Evolutionary conservation across 92 coral and sea anemone species (phyloP).

Genomic region (Desmophyllum pertusum): DNA sequence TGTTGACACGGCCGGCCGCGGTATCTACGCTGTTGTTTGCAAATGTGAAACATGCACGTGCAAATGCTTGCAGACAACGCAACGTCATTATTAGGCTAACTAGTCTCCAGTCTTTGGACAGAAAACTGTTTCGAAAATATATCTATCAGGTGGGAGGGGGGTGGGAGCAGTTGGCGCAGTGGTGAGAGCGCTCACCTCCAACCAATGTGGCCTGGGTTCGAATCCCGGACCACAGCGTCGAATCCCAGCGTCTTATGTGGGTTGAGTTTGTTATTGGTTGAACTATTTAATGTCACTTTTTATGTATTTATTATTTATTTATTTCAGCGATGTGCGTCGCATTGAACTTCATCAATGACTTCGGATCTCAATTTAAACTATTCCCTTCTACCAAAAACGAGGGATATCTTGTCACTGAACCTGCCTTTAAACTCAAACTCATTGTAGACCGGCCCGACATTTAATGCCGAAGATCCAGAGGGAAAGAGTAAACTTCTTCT

Average conservation of each 20-base stretch:
- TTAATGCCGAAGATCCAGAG: conserved; percentile 42
- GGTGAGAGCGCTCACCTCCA: too few relatives aligned
- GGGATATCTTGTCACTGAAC: conserved; percentile 46
- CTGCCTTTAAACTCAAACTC: conserved; percentile 45
- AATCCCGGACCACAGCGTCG: too few relatives aligned
- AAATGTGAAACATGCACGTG: neutral
- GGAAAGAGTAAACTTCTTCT: conserved; percentile 27
- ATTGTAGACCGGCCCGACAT: conserved; percentile 47
- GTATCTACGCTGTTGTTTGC: neutral
- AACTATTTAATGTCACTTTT: too few relatives aligned
- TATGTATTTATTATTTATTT: neutral
- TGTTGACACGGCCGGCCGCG: too few relatives aligned
- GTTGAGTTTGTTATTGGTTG: too few relatives aligned
- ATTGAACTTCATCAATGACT: conserved; percentile 49
- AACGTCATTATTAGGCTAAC: neutral
- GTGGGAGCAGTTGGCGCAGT: too few relatives aligned
- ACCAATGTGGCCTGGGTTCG: too few relatives aligned
- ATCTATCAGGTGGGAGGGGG: too few relatives aligned
- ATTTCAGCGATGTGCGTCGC: conserved; percentile 53
- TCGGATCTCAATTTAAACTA: conserved; percentile 40
- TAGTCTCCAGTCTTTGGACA: neutral
- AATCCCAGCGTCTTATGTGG: too few relatives aligned
- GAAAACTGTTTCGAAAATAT: too few relatives aligned
- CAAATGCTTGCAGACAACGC: neutral
- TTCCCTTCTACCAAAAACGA: conserved; percentile 44